Evolutionary conservation across 2,888 invertebrate species (phyloP), one percentile per base, ranked within the genome.

Genomic region (Dyspetes luteomarginatus): DNA sequence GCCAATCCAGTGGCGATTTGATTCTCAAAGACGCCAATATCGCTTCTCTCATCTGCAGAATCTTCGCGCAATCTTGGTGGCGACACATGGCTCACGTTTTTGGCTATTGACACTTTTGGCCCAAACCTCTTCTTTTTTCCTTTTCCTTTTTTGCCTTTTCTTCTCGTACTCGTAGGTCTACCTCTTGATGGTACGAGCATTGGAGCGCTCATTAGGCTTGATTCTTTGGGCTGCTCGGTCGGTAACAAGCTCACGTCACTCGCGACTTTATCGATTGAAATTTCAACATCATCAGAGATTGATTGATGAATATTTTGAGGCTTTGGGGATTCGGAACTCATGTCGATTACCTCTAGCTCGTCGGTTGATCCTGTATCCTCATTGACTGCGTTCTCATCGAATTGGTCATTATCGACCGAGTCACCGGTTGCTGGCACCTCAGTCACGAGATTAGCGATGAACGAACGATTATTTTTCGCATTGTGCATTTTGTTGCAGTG

Each of bases 401-500:
- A n/a, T n/a, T n/a, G 24, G 9, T 60, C 17, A 22, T 69, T 26
- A 1, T 48, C 7, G 5, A 19, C 7, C 26, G 7, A 0, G 24
- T 65, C 50, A 69, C 58, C 43, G 15, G 55, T 72, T n/a, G 60
- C 26, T 9, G 81, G 81, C n/a, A 87, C 86, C 26, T 86, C 83
- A 5, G 74, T 22, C 17, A 90, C 83, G 84, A 88, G 83, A 15
- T 84, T 84, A 3, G 85, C 84, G 24, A 89, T 81, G 4, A 83
- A 9, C 4, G 55, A 24, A 7, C 88, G 85, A 82, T 87, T 86
- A 56, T 89, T 89, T 65, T 93, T 94, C 36, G 95, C 92, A 85
- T 94, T 94, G 88, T 96, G 96, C 0, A 93, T 93, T 81, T 93
- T 93, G 83, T 94, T 94, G 0, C 95, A 94, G 88, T 96, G 96